A percentile compares a stretch with the other conserved stretches of the same genome.
These are phyloP conservation scores for Drymodes brunneopygia DNA, from an alignment of 2,113 vertebrate species.

Conservation along the genomic window DNA sequence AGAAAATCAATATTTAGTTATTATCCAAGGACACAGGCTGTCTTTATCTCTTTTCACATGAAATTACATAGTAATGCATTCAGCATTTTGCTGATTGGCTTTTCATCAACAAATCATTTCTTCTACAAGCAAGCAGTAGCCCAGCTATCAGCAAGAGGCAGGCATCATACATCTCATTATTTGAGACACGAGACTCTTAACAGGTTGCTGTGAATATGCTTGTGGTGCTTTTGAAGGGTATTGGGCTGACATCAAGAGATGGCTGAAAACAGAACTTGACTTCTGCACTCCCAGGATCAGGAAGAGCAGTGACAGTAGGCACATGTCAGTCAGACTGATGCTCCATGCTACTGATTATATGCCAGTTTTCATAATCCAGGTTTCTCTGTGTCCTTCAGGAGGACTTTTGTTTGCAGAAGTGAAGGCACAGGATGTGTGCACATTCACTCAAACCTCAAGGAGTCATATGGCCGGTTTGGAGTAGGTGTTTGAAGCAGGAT, in stretches of 20 bases:
- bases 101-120: neutral
- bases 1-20: constrained; percentile 33
- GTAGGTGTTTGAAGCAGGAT: neutral
- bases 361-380: neutral
- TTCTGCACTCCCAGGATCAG: neutral
- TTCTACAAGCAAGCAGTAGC: neutral
- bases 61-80: constrained; percentile 18
- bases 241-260: neutral
- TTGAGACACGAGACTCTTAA: neutral
- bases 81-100: neutral
- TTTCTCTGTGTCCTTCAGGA: neutral
- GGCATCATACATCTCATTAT: neutral
- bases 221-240: neutral
- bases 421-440: neutral
- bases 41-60: neutral
- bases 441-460: neutral
- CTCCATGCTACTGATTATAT: rapidly evolving
- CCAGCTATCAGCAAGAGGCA: constrained; percentile 17
- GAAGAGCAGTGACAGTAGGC: neutral
- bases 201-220: neutral
- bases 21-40: neutral
- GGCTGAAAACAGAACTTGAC: neutral
- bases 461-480: neutral
- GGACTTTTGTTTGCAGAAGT: neutral
- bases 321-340: neutral